A percentile compares a stretch with the other conserved stretches of the same genome.
phyloP scores from a whole-genome alignment of 1,140 invertebrate species.

The Conus betulinus region DNA sequence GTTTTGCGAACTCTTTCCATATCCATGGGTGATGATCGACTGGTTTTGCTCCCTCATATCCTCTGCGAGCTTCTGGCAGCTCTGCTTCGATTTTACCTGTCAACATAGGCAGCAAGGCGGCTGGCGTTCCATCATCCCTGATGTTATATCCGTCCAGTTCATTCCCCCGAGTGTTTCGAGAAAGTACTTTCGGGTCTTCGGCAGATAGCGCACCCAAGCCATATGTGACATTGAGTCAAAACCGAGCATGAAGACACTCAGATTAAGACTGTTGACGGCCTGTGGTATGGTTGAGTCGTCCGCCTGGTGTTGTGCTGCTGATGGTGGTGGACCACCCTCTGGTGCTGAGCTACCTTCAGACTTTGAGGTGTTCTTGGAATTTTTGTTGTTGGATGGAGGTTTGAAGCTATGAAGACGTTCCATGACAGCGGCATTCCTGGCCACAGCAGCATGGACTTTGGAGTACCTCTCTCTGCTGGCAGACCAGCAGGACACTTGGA shows the following conservation, averaged over 20 bases:
- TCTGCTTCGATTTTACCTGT: constrained; percentile 86
- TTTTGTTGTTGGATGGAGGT: too few species aligned
- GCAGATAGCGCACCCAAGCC: constrained; percentile 90
- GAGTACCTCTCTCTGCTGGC: neutral
- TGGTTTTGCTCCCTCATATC: too few species aligned
- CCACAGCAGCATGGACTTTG: neutral
- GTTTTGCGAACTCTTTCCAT: constrained; percentile 63
- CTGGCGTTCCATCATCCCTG: constrained; percentile 94
- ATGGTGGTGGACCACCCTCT: too few species aligned
- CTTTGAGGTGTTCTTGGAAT: too few species aligned
- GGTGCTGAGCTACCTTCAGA: too few species aligned
- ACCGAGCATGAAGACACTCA: constrained; percentile 91
- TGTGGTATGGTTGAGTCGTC: neutral
- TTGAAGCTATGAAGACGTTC: too few species aligned
- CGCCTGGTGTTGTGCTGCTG: too few species aligned
- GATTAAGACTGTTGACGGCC: neutral
- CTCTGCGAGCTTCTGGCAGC: too few species aligned
- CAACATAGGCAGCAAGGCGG: constrained; percentile 92
- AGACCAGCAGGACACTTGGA: neutral
- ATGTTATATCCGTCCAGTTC: constrained; percentile 92
- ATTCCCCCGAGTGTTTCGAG: too few species aligned
- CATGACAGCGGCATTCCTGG: neutral
- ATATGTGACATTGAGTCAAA: constrained; percentile 93
- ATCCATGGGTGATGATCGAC: too few species aligned
- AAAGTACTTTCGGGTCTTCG: constrained; percentile 62